A percentile compares a stretch with the other conserved stretches of the same genome.
These are phyloP conservation scores for Aelia acuminata DNA, from an alignment of 2,888 invertebrate species.

Conservation along the genomic window DNA sequence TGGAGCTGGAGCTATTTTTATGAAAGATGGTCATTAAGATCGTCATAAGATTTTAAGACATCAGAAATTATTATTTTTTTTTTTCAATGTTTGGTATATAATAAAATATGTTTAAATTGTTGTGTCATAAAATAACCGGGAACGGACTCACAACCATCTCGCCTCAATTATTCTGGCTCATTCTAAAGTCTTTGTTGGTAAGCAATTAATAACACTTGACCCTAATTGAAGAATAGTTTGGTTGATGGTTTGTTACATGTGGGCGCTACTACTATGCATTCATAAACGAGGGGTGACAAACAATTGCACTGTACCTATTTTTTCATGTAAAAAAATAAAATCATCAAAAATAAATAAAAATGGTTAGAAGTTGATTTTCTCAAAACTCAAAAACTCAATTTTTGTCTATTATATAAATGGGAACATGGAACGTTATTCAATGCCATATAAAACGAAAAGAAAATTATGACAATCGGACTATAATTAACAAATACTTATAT, in stretches of 20 bases:
- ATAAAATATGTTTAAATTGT: neutral
- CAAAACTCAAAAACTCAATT: too few relatives aligned
- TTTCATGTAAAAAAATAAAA: neutral
- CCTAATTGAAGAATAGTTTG: constrained; percentile 6
- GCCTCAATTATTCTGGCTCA: neutral
- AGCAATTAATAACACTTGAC: constrained; percentile 31
- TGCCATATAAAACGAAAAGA: too few relatives aligned
- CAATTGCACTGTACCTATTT: neutral
- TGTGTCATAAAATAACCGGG: neutral
- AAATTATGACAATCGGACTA: too few relatives aligned
- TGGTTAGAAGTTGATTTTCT: too few relatives aligned
- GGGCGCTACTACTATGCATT: neutral
- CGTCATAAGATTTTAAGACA: neutral
- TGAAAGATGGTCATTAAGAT: neutral
- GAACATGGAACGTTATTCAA: too few relatives aligned
- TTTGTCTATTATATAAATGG: too few relatives aligned
- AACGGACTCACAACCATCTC: neutral
- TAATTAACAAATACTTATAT: too few relatives aligned
- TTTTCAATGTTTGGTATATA: neutral
- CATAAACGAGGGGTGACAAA: neutral
- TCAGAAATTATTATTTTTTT: neutral
- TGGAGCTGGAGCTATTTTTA: neutral
- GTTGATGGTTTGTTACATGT: neutral
- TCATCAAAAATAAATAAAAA: neutral
- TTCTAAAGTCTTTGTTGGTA: neutral